phyloP scores from a whole-genome alignment of 2,797 vertebrate species.

The Phataginus tricuspis region DNA sequence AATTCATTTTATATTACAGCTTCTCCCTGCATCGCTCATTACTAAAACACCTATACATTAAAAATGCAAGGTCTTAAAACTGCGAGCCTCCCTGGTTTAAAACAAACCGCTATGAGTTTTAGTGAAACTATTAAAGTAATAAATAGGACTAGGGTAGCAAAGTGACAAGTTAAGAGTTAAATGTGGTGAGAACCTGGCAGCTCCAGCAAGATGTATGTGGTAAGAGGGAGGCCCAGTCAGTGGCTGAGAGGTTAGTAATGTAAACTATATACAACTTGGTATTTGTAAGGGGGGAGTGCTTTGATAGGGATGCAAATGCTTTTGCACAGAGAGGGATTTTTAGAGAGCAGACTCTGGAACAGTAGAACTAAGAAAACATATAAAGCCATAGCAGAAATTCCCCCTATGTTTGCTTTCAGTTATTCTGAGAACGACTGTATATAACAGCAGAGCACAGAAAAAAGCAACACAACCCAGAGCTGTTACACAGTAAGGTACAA shows the following conservation, averaged over 20 bases:
- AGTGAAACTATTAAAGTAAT: conserved; percentile 73
- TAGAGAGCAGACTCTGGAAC: conserved; percentile 74
- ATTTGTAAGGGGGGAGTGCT: conserved; percentile 76
- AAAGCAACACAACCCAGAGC: conserved; percentile 64
- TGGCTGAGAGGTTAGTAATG: conserved; percentile 80
- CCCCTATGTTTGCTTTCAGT: conserved; percentile 78
- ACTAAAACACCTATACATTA: conserved; percentile 44
- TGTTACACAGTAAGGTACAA: conserved; percentile 66
- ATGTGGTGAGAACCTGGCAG: conserved; percentile 80
- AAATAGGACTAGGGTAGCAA: conserved; percentile 68
- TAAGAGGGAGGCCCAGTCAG: conserved; percentile 77
- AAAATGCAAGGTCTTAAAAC: conserved; percentile 58
- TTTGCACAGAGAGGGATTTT: conserved; percentile 78
- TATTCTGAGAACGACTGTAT: conserved; percentile 76
- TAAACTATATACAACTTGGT: conserved; percentile 80
- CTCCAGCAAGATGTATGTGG: conserved; percentile 77
- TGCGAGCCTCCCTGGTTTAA: conserved; percentile 11
- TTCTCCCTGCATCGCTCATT: conserved; percentile 17
- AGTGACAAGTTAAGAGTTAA: conserved; percentile 81
- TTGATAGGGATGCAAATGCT: conserved; percentile 81
- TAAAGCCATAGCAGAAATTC: conserved; percentile 76
- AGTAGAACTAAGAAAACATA: conserved; percentile 78
- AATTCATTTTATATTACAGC: conserved; percentile 39
- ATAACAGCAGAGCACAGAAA: conserved; percentile 70
- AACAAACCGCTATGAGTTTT: conserved; percentile 63